Evolutionary conservation across 1,140 invertebrate species (phyloP), one percentile per base, ranked within the genome.

Genomic region (Heterodera carotae): DNA sequence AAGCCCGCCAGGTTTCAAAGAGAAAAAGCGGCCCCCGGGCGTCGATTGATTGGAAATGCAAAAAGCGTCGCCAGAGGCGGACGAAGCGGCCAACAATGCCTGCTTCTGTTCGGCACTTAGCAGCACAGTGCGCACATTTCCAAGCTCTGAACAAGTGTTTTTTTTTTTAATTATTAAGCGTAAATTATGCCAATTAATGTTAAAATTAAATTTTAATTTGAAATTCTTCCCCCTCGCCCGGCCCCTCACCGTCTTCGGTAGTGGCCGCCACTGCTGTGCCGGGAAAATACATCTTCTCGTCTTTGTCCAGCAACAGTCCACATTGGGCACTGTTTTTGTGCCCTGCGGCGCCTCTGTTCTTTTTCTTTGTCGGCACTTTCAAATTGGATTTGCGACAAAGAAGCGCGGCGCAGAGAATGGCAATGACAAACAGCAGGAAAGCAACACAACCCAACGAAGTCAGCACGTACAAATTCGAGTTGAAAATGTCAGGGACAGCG

Each of bases 361-460:
- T 12, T 29, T 29, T 60, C 31, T 29, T 60, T 7, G 15, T 56
- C 22, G 48, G 48, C 48, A 56, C 48, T 56, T 22, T 56, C 18
- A 56, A 22, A 4, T 22, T 22, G 15, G 48, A 56, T 18, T 34
- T 22, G 25, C 33, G 56, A 36, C 82, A 82, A 29, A 82, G 34
- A 12, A 81, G 34, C 36, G 77, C 69, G 33, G 29, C 82, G 36
- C 81, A 60, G 2, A 82, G 82, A 12, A 70, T 22, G 22, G 78
- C 70, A 34, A 82, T 85, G 18, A 82, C 73, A 7, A 84, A 27
- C 3, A 82, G 72, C 27, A 82, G 67, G 18, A 82, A 83, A 15
- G 81, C 81, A 27, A 82, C 81, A 73, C 82, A 82, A 25, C 83
- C 83, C 27, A 81, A 22, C 10, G 80, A 81, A 29, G 82, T 80